Evolutionary conservation across 2,888 invertebrate species (phyloP).

Genomic region (Ischnura elegans): DNA sequence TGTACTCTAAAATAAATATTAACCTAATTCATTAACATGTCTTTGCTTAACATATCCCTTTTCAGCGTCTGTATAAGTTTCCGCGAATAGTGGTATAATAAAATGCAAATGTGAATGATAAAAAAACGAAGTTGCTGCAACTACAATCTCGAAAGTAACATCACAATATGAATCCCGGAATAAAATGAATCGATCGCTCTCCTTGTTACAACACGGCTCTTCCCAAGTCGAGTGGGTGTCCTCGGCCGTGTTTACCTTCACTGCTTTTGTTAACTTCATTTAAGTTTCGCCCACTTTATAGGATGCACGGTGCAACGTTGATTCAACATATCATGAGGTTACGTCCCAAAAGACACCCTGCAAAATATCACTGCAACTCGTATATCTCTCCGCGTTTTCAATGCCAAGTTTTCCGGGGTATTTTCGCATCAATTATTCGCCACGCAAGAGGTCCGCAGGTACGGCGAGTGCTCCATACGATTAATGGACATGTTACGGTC

Average conservation of each 20-base stretch:
- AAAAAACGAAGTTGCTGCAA: too few species aligned
- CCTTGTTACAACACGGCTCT: too few species aligned
- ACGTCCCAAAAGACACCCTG: background rate
- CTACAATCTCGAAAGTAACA: too few species aligned
- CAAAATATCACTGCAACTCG: background rate
- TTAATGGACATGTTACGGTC: constrained; percentile 19
- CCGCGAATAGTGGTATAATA: too few species aligned
- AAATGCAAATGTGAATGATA: too few species aligned
- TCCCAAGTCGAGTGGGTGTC: too few species aligned
- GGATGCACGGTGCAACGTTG: background rate
- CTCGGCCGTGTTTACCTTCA: background rate
- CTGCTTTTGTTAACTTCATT: background rate
- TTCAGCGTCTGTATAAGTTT: too few species aligned
- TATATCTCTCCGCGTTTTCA: background rate
- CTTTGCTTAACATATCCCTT: too few species aligned
- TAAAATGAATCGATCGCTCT: too few species aligned
- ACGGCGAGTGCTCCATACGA: background rate
- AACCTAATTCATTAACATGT: too few species aligned
- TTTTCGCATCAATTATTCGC: constrained; percentile 29
- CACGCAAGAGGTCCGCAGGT: constrained; percentile 27
- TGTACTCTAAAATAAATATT: too few species aligned
- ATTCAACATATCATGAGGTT: background rate
- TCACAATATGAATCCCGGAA: too few species aligned
- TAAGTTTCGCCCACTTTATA: background rate
- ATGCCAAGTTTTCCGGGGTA: constrained; percentile 8